Evolutionary conservation across 37 sponge, comb jelly and placozoan genomes (phyloP).

Genomic region (Geodia barretti): DNA sequence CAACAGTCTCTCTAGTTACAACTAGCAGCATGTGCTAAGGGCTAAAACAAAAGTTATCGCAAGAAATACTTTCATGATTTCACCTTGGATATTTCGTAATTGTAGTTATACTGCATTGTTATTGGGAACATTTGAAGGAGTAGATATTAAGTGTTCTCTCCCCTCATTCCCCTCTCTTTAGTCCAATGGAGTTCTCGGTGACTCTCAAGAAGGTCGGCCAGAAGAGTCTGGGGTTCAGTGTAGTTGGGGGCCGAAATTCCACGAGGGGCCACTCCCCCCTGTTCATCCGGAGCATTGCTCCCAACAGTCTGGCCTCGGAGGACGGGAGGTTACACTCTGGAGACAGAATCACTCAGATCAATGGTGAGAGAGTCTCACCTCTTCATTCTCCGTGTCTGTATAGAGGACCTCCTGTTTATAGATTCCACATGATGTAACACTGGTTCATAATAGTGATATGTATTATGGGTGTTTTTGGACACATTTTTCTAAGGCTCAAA

Average conservation of each 20-base stretch:
- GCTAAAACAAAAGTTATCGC: too few species aligned
- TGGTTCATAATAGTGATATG: not conserved
- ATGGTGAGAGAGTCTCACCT: constrained; percentile 23
- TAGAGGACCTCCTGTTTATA: not conserved
- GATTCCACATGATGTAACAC: not conserved
- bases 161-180: not conserved
- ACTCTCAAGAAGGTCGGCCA: constrained; percentile 25
- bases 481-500: not conserved
- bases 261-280: constrained; percentile 87
- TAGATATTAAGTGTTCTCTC: not conserved
- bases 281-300: constrained; percentile 80
- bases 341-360: constrained; percentile 60
- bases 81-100: too few species aligned
- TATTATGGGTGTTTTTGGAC: not conserved
- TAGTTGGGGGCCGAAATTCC: constrained; percentile 86
- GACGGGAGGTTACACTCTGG: constrained; percentile 84
- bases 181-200: constrained; percentile 28
- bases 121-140: too few species aligned
- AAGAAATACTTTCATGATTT: too few species aligned
- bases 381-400: too few species aligned
- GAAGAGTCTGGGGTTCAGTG: constrained; percentile 86
- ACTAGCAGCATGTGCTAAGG: too few species aligned
- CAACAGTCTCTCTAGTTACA: too few species aligned
- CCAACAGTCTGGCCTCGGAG: constrained; percentile 65
- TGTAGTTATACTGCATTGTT: too few species aligned